Percentiles rank a stretch among this genome's conserved stretches.
phyloP scores from a whole-genome alignment of 2,113 vertebrate genomes.

The Butorides virescens region DNA sequence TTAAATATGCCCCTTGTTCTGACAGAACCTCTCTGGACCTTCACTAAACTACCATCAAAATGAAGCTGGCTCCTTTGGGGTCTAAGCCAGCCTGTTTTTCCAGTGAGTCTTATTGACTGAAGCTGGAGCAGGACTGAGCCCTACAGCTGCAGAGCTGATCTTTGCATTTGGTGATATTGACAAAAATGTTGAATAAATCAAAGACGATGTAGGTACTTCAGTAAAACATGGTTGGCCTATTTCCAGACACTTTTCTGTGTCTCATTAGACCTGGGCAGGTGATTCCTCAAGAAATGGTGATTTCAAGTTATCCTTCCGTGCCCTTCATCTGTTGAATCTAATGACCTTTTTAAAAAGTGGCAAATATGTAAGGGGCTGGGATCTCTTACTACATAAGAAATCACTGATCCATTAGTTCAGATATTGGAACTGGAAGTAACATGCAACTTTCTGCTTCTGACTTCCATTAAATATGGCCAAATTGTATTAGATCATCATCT shows the following conservation, averaged over 20 bases:
- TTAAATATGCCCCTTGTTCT: background rate
- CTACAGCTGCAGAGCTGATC: background rate
- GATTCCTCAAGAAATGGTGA: background rate
- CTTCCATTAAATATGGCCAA: constrained; percentile 27
- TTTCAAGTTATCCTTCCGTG: background rate
- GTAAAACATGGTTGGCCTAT: background rate
- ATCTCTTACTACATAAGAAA: background rate
- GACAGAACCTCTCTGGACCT: background rate
- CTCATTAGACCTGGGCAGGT: background rate
- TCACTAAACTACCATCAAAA: background rate
- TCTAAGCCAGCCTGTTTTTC: background rate
- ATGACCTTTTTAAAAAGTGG: background rate
- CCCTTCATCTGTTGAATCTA: background rate
- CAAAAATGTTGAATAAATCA: background rate
- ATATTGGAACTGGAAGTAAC: constrained; percentile 1
- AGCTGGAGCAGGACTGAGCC: background rate
- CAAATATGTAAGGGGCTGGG: background rate
- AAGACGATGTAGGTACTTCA: background rate
- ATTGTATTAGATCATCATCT: constrained; percentile 35
- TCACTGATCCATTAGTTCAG: background rate
- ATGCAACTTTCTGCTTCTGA: constrained; percentile 30
- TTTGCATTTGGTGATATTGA: background rate
- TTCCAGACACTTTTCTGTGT: background rate
- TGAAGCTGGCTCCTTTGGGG: background rate
- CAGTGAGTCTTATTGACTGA: background rate